phyloP scores from a whole-genome alignment of 1,140 invertebrate genomes.

The Oreohelix idahoensis region DNA sequence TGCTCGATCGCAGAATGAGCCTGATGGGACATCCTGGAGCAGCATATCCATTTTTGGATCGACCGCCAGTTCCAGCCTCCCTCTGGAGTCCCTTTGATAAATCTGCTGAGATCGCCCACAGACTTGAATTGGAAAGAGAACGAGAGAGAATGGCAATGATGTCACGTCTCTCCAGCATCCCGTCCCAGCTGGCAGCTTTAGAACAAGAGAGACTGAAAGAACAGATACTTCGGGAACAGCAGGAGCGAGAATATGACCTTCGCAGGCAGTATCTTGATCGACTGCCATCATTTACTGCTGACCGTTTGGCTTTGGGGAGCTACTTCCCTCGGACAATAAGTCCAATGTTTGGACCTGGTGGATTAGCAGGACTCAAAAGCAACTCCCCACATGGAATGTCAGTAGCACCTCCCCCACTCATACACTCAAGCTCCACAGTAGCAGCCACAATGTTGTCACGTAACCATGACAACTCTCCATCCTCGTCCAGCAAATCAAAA shows the following conservation, averaged over 20 bases:
- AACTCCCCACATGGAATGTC: conserved; percentile 46
- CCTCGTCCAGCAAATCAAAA: conserved; percentile 56
- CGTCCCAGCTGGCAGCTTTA: conserved; percentile 44
- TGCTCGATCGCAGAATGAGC: background rate
- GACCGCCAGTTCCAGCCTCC: conserved; percentile 46
- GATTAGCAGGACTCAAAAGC: conserved; percentile 47
- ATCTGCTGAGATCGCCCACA: conserved; percentile 48
- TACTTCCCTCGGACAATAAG: conserved; percentile 54
- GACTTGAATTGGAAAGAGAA: conserved; percentile 56
- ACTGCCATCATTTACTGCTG: conserved; percentile 50
- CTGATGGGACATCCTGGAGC: conserved; percentile 31
- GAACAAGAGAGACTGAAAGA: conserved; percentile 59
- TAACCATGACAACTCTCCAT: conserved; percentile 60
- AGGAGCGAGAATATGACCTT: conserved; percentile 46
- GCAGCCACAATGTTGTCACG: conserved; percentile 30
- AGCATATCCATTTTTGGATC: conserved; percentile 45
- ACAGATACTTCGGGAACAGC: conserved; percentile 54
- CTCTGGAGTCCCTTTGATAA: conserved; percentile 63
- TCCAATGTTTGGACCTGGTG: conserved; percentile 52
- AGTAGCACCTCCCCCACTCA: conserved; percentile 45
- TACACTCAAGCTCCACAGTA: conserved; percentile 49
- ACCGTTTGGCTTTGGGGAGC: conserved; percentile 43
- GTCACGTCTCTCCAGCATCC: conserved; percentile 36
- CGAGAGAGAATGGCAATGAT: conserved; percentile 51
- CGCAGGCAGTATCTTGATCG: conserved; percentile 52